phyloP scores from a whole-genome alignment of 2,888 invertebrate species.

The Laothoe populi region DNA sequence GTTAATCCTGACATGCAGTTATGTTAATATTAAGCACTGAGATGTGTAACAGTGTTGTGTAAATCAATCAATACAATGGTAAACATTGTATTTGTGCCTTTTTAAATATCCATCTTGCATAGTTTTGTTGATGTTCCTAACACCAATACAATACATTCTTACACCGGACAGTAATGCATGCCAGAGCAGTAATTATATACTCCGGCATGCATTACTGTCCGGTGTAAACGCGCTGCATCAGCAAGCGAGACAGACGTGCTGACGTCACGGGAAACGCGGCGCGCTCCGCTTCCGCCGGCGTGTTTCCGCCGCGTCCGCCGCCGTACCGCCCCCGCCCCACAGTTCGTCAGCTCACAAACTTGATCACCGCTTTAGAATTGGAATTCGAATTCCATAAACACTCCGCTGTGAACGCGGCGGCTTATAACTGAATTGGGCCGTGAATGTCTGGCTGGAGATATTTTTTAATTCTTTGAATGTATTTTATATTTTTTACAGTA shows the following conservation, averaged over 20 bases:
- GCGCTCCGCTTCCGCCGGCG: constrained; percentile 66
- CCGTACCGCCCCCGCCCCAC: constrained; percentile 33
- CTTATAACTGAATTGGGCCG: constrained; percentile 12
- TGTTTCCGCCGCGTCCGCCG: constrained; percentile 50
- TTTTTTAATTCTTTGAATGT: neutral
- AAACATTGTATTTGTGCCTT: no score
- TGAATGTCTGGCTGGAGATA: neutral
- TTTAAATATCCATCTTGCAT: no score
- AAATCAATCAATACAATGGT: no score
- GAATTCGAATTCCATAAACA: constrained; percentile 46
- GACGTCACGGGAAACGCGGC: constrained; percentile 69
- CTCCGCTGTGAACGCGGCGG: constrained; percentile 5
- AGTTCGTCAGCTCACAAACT: constrained; percentile 60
- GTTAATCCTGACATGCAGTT: no score
- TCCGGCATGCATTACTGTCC: constrained; percentile 26
- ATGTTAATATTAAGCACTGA: no score
- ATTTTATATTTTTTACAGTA: neutral
- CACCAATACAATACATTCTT: constrained; percentile 3
- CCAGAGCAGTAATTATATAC: neutral
- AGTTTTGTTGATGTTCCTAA: no score
- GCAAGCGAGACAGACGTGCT: constrained; percentile 51
- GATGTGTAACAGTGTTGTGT: no score
- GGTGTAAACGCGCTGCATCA: constrained; percentile 43
- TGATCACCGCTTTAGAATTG: constrained; percentile 56
- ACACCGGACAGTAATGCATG: no score